phyloP scores from a whole-genome alignment of 2,888 invertebrate genomes.

The Leptopilina myrica region DNA sequence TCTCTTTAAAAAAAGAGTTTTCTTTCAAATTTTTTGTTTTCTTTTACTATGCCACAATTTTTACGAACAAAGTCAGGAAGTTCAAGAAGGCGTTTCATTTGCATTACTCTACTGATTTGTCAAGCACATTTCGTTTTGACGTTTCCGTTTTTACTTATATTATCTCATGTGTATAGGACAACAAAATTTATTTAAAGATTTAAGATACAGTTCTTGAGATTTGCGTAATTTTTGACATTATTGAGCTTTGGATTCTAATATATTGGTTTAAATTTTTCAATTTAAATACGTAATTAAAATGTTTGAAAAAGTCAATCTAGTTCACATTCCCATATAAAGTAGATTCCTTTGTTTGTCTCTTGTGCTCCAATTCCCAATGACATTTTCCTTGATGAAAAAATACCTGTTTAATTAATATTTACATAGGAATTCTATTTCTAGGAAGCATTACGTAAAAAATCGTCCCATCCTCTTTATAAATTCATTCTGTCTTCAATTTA shows the following conservation, averaged over 20 bases:
- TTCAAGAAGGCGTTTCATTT: conserved; percentile 7
- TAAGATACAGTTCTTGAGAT: neutral
- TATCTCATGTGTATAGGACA: neutral
- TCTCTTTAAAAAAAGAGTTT: neutral
- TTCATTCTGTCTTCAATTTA: too few relatives aligned
- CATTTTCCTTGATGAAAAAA: conserved; percentile 14
- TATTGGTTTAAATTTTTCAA: neutral
- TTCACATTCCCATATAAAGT: conserved; percentile 1
- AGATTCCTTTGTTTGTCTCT: conserved; percentile 8
- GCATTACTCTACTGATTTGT: neutral
- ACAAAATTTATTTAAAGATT: neutral
- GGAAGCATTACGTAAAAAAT: neutral
- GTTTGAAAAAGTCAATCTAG: neutral
- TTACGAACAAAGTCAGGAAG: neutral
- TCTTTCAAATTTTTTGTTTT: neutral
- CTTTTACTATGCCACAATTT: neutral
- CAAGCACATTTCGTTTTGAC: neutral
- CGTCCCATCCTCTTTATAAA: neutral
- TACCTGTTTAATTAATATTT: conserved; percentile 1
- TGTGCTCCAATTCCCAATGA: conserved; percentile 9
- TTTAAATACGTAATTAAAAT: neutral
- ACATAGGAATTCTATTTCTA: conserved; percentile 7
- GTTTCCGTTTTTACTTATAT: neutral
- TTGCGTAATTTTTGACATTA: neutral
- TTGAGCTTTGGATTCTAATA: neutral